These are phyloP conservation scores for Riparia riparia DNA, from an alignment of 2,113 vertebrate genomes.

Conservation along the genomic window DNA sequence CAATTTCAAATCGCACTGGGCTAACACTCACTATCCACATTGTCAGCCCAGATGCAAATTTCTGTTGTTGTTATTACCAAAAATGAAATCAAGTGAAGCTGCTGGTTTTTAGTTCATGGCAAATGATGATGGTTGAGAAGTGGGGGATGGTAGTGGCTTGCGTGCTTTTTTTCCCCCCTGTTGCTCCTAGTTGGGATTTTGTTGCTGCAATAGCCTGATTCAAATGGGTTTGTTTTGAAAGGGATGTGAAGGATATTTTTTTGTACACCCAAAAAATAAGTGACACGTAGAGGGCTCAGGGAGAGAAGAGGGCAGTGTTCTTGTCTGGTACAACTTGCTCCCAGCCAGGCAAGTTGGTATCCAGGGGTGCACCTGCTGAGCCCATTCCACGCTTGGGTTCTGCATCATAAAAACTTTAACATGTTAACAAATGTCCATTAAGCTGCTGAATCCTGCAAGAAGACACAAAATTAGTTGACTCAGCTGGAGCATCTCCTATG, in stretches of 20 bases:
- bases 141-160: neutral
- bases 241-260: neutral
- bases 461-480: neutral
- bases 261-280: neutral
- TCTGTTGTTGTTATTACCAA: slow-evolving; percentile 65
- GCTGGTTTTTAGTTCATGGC: slow-evolving; percentile 43
- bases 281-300: neutral
- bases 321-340: neutral
- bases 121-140: neutral
- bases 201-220: neutral
- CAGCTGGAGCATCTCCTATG: neutral
- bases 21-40: slow-evolving; percentile 8
- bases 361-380: neutral
- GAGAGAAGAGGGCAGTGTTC: neutral
- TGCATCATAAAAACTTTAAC: neutral
- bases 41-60: slow-evolving; percentile 66
- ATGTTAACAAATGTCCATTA: neutral
- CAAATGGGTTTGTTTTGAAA: slow-evolving; percentile 14
- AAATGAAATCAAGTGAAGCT: slow-evolving; percentile 70
- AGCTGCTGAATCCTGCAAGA: neutral
- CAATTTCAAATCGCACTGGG: slow-evolving; percentile 60
- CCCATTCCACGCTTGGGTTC: neutral
- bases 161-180: neutral
- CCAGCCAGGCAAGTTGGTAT: neutral
- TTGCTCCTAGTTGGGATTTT: slow-evolving; percentile 14